Base-by-base conservation (phyloP, 2,113 vertebrate species). In the Oreochromis aureus region DNA sequence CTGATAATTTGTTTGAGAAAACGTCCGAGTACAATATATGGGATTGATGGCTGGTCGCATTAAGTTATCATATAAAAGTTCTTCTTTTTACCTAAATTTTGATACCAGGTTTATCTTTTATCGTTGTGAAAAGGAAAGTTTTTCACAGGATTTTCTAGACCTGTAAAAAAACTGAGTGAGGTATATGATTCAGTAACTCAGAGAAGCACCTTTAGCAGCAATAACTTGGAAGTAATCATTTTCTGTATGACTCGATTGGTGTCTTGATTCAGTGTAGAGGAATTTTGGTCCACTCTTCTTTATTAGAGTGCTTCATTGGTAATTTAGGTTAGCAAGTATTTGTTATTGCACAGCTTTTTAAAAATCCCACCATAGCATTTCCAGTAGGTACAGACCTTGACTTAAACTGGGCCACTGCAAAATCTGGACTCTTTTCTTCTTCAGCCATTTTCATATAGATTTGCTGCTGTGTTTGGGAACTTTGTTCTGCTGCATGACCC, bases 21-120 rank as follows among this genome's bases (percentile, higher is more conserved):
- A 69, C 6, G 10, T 41, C 1, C 0, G 11, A 22, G 34, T 5
- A 41, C 36, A 22, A 15, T 39, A 13, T 39, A 32, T 39, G 32
- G 10, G 61, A 66, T n/a, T 66, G 10, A 66, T 66, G 2, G 61
- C 0, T 41, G 4, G 19, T 41, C 0, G 4, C n/a, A 15, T 1
- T n/a, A n/a, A 66, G 61, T 66, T 39, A 66, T 66, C 6, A n/a
- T 36, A n/a, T 66, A 36, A 36, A 69, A 22, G 11, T 41, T 69
- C 0, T 41, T 34, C 0, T 39, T 39, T 69, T 69, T 41, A 69
- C 1, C 63, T 69, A 41, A 41, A 41, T 0, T 69, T 69, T 6
- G 63, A 69, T 69, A 69, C 36, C 7, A 0, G 63, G 63, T 69
- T 22, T 22, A 41, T 69, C 63, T 41, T 69, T 41, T 41, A 69